A percentile compares a stretch with the other conserved stretches of the same genome.
Evolutionary conservation across 2,888 invertebrate genomes (phyloP).

Genomic region (Bellardia pandia): DNA sequence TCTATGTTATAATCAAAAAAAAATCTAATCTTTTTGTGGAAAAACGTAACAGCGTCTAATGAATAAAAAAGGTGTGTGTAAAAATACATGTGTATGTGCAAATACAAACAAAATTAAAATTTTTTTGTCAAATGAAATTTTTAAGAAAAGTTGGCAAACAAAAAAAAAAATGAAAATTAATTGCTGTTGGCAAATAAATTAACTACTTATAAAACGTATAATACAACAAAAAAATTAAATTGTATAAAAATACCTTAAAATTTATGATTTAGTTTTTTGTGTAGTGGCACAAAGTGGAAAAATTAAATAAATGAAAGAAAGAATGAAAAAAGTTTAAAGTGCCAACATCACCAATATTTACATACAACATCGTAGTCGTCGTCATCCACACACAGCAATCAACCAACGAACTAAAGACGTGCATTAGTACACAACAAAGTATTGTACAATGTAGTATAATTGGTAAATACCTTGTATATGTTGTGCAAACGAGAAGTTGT

Average conservation of each 20-base stretch:
- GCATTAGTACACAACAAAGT: no score
- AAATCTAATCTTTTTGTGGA: slow-evolving; percentile 6
- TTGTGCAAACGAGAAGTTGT: no score
- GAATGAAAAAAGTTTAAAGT: slow-evolving; percentile 60
- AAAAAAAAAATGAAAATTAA: not conserved
- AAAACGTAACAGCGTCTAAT: slow-evolving; percentile 34
- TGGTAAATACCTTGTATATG: no score
- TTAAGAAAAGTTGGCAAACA: not conserved
- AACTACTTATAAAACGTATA: not conserved
- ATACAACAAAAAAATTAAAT: slow-evolving; percentile 3
- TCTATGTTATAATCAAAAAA: slow-evolving; percentile 46
- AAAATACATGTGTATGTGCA: not conserved
- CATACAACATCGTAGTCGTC: slow-evolving; percentile 62
- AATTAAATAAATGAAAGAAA: slow-evolving; percentile 22
- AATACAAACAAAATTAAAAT: not conserved
- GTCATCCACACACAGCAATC: slow-evolving; percentile 60
- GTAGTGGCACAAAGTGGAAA: slow-evolving; percentile 26
- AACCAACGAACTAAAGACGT: slow-evolving; percentile 53
- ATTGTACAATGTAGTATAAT: no score
- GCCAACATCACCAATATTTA: slow-evolving; percentile 74
- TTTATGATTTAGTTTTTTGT: not conserved
- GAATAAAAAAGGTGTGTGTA: slow-evolving; percentile 27
- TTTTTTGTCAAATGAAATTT: not conserved
- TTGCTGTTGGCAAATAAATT: not conserved
- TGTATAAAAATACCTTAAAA: not conserved